Conservation (phyloP, 2,797 vertebrate genomes). For the Chlorospingus semifuscus region DNA sequence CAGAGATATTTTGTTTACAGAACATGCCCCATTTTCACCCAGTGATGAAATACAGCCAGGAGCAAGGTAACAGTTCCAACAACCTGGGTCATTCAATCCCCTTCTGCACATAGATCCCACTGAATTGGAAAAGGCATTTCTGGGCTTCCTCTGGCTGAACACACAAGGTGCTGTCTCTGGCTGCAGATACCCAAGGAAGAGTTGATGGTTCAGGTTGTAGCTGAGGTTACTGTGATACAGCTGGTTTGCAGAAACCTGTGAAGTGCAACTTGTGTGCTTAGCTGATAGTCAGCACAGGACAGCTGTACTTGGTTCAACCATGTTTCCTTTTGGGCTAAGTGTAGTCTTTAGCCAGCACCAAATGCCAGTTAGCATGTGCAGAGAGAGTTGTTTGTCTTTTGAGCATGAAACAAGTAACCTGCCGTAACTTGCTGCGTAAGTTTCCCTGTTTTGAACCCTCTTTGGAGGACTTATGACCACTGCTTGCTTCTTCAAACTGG, state of each 20-base stretch:
- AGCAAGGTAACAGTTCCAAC: neutral
- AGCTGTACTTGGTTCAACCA: too few species aligned
- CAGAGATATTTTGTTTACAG: neutral
- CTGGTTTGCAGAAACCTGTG: neutral
- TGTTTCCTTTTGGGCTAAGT: fast-evolving
- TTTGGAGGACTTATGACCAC: neutral
- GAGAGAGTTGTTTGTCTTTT: neutral
- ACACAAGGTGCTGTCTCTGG: neutral
- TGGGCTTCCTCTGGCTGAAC: neutral
- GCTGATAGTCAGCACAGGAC: neutral
- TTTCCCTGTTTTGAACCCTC: neutral
- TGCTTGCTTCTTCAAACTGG: neutral
- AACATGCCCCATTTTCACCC: neutral
- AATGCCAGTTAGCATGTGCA: neutral
- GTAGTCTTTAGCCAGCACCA: neutral
- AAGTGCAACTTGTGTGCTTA: neutral
- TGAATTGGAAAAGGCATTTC: neutral
- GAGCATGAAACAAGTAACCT: neutral
- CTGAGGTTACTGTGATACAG: neutral
- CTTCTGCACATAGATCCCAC: neutral
- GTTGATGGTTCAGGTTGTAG: neutral
- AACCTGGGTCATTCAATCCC: neutral
- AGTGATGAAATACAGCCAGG: neutral
- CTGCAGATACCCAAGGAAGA: neutral
- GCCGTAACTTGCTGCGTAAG: neutral